These are phyloP conservation scores for Catalaphyllia jardinei DNA, from an alignment of 64 coral and sea anemone species.

Conservation along the genomic window DNA sequence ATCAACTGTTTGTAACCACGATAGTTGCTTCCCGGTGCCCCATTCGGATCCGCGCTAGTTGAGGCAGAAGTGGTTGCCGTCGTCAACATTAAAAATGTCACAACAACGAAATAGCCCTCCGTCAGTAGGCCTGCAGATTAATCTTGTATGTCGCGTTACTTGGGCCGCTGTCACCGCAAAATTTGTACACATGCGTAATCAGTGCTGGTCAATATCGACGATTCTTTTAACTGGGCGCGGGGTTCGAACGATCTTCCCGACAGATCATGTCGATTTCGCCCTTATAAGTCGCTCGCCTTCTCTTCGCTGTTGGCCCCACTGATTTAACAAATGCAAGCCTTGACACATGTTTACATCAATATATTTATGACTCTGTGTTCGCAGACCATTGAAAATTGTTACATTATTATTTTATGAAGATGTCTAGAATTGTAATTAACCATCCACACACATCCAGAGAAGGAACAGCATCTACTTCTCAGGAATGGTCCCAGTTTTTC, in stretches of 20 bases:
- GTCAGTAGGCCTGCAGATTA: slow-evolving; percentile 74
- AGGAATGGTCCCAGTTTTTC: neutral
- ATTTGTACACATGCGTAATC: slow-evolving; percentile 77
- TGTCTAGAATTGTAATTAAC: slow-evolving; percentile 81
- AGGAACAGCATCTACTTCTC: slow-evolving; percentile 4
- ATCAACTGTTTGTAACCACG: slow-evolving; percentile 56
- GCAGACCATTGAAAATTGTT: slow-evolving; percentile 69
- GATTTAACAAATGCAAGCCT: slow-evolving; percentile 91
- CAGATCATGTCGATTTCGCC: slow-evolving; percentile 23
- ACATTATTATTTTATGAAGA: slow-evolving; percentile 92
- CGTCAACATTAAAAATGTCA: slow-evolving; percentile 89
- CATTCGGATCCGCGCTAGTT: slow-evolving; percentile 46
- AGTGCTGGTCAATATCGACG: neutral
- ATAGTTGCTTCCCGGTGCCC: slow-evolving; percentile 34
- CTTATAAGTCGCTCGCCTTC: slow-evolving; percentile 6
- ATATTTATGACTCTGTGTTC: slow-evolving; percentile 81
- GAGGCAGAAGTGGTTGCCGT: slow-evolving; percentile 56
- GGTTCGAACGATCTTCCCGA: neutral
- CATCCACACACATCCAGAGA: slow-evolving; percentile 8
- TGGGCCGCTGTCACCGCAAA: slow-evolving; percentile 78
- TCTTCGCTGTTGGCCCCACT: slow-evolving; percentile 40
- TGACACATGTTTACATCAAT: slow-evolving; percentile 87
- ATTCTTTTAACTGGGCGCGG: slow-evolving; percentile 39
- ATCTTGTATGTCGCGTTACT: slow-evolving; percentile 73
- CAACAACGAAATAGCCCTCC: slow-evolving; percentile 25